Percentiles rank a stretch among this genome's conserved stretches.
Evolutionary conservation across 1,140 invertebrate genomes (phyloP).

Genomic region (Pogonomyrmex californicus): DNA sequence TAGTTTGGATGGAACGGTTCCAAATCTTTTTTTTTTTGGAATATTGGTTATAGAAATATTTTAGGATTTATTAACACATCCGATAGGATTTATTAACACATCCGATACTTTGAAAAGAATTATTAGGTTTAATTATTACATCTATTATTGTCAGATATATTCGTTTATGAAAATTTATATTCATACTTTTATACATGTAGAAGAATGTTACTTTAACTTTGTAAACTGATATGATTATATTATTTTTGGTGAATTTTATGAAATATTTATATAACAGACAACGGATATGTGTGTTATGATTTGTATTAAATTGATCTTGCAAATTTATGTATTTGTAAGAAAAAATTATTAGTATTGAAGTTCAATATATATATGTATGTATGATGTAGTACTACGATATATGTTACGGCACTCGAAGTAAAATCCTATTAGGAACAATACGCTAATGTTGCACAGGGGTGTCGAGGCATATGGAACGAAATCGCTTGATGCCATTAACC

Average conservation of each 20-base stretch:
- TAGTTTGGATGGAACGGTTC: neutral
- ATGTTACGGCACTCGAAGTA: constrained; percentile 67
- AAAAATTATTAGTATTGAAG: neutral
- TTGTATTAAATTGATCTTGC: constrained; percentile 40
- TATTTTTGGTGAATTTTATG: neutral
- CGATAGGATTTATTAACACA: constrained; percentile 7
- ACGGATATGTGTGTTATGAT: neutral
- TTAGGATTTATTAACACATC: neutral
- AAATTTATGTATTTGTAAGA: constrained; percentile 70
- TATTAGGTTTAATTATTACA: neutral
- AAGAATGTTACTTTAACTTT: neutral
- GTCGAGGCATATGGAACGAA: constrained; percentile 78
- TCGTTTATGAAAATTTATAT: neutral
- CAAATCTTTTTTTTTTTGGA: constrained; percentile 44
- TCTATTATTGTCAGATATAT: neutral
- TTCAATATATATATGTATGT: neutral
- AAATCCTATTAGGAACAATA: constrained; percentile 72
- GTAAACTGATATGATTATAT: neutral
- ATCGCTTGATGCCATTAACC: constrained; percentile 85
- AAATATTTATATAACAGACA: constrained; percentile 7
- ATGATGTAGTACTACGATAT: constrained; percentile 25
- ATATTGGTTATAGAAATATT: neutral
- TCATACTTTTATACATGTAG: neutral
- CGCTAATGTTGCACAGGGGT: constrained; percentile 72
- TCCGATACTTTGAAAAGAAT: neutral